Evolutionary conservation across 2,113 vertebrate species (phyloP).

Genomic region (Marcusenius ussheri): DNA sequence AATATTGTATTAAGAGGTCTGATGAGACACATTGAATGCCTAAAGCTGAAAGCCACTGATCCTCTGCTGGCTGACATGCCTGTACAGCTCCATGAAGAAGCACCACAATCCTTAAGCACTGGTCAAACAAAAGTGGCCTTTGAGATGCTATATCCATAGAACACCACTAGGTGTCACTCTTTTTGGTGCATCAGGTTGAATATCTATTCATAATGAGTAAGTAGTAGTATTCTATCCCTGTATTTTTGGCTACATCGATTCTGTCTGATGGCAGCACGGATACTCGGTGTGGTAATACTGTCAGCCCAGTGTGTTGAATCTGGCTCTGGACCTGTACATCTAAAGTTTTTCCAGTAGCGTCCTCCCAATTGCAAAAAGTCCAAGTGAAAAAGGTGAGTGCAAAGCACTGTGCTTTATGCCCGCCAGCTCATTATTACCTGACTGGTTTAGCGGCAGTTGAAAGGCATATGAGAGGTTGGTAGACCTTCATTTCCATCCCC

Average conservation of each 20-base stretch:
- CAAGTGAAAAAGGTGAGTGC: background rate
- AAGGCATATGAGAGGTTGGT: background rate
- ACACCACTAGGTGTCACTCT: background rate
- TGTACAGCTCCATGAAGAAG: background rate
- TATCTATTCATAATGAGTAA: background rate
- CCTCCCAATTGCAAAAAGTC: background rate
- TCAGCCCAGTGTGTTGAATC: background rate
- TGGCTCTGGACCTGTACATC: background rate
- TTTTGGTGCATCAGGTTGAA: background rate
- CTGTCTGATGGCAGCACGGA: background rate
- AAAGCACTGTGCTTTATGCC: background rate
- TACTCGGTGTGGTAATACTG: background rate
- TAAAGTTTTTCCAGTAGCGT: background rate
- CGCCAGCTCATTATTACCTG: background rate
- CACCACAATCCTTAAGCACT: background rate
- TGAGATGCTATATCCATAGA: background rate
- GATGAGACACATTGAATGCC: background rate
- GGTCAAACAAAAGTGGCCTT: background rate
- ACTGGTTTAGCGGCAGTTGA: background rate
- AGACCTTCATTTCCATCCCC: background rate
- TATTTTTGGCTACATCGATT: background rate
- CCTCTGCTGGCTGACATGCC: background rate
- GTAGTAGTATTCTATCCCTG: background rate
- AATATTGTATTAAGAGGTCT: background rate
- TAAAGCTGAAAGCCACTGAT: background rate